A percentile compares a stretch with the other conserved stretches of the same genome.
Conservation (phyloP, 92 coral and sea anemone species). For the Parazoanthus atlanticus region DNA sequence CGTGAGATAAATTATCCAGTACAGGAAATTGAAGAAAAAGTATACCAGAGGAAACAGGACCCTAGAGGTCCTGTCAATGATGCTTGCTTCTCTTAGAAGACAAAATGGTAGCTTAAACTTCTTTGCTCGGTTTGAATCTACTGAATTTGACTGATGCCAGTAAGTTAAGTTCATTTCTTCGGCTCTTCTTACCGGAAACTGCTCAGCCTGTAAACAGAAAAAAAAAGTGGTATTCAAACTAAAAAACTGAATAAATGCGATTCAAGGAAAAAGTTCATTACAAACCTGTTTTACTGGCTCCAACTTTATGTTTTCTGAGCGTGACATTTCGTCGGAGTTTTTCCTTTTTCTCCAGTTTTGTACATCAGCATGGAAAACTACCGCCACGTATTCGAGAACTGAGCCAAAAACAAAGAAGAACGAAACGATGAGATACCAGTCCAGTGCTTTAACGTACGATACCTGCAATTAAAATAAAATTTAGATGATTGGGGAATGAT, state of each 20-base stretch:
- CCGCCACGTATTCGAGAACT: conserved; percentile 51
- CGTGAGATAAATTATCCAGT: conserved; percentile 57
- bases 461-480: conserved; percentile 14
- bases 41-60: conserved; percentile 64
- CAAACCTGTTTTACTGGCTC: not conserved
- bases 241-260: not conserved
- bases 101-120: not conserved
- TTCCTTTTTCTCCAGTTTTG: not conserved
- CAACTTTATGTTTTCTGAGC: not conserved
- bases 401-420: conserved; percentile 57
- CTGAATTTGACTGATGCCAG: not conserved
- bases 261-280: not conserved
- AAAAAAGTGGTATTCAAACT: not conserved
- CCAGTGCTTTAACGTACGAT: conserved; percentile 55
- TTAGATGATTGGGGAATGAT: not conserved
- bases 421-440: conserved; percentile 51
- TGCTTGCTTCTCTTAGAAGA: conserved; percentile 45
- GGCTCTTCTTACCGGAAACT: not conserved
- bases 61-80: conserved; percentile 71
- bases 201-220: not conserved
- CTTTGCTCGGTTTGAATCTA: not conserved
- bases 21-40: conserved; percentile 65
- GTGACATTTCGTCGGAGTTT: too few species aligned
- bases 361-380: conserved; percentile 12
- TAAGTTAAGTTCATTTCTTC: not conserved